Evolutionary conservation across 2,888 invertebrate genomes (phyloP), one percentile per base, ranked within the genome.

Genomic region (Diarsia brunnea): DNA sequence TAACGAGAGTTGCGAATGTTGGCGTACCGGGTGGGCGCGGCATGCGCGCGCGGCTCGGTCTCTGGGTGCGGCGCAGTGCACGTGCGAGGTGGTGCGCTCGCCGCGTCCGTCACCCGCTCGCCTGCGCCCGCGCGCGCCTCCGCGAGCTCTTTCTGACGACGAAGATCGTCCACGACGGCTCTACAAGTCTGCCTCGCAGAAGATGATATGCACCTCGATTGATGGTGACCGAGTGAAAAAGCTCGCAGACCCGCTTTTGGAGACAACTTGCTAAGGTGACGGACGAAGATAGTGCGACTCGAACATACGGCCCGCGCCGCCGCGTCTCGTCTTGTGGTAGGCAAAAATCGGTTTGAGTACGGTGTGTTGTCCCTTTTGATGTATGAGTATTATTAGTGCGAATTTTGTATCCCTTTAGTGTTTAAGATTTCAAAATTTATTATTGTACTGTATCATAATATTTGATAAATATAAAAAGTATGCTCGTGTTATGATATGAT

Each of bases 301-400:
- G 71, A 70, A 72, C 77, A 76, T 70, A 76, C 53, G 70, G 47
- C 43, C 51, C 31, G 61, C 69, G 55, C 65, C 65, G 58, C 58
- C 64, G 67, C 27, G 64, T 63, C 51, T 65, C 73, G 69, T 72
- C 77, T 49, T 68, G 70, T 75, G 82, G 63, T 66, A 71, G 68
- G 72, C 68, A 78, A 82, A 73, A 79, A 80, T 84, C 85, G 87
- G 82, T 83, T 84, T 83, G 85, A 90, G 88, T 89, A 86, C 86
- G 89, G 82, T 90, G 89, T 86, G 90, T 87, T 87, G 85, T 87
- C 87, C 87, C 88, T 84, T 90, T 92, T 89, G 89, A 89, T 91
- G 92, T 93, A 93, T 89, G 95, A 96, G 95, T 96, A 96, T 96
- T 95, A 95, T 93, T 95, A 96, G 95, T 93, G 93, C 93, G 95